Evolutionary conservation across 1,140 invertebrate genomes (phyloP).

Genomic region (Triops longicaudatus): DNA sequence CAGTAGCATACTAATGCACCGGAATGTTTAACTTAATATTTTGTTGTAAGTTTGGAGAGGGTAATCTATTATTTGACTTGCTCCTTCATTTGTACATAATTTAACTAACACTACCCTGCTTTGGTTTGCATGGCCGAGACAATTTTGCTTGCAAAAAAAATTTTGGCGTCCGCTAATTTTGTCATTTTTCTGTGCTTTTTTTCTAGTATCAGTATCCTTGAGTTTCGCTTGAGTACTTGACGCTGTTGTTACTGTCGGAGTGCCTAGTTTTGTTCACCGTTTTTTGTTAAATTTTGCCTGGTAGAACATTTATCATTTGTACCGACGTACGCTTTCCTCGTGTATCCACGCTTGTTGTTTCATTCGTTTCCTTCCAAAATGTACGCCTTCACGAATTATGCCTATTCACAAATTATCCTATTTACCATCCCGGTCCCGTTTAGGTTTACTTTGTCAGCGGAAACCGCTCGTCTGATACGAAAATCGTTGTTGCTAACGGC

Average conservation of each 20-base stretch:
- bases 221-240: neutral
- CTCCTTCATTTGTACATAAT: too few species aligned
- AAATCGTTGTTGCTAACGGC: neutral
- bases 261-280: neutral
- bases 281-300: neutral
- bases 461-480: conserved; percentile 1
- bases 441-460: neutral
- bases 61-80: too few species aligned
- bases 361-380: too few species aligned
- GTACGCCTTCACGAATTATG: neutral
- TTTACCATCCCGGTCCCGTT: neutral
- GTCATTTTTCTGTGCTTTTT: neutral
- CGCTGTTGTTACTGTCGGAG: conserved; percentile 1
- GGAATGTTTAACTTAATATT: too few species aligned
- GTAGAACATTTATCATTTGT: neutral
- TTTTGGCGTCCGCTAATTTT: neutral
- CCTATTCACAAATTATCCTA: neutral
- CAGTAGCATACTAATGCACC: too few species aligned
- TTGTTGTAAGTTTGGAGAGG: too few species aligned
- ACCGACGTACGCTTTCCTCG: neutral
- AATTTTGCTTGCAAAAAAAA: neutral
- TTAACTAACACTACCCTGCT: neutral
- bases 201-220: neutral
- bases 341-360: neutral
- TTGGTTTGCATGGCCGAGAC: neutral